Conservation (phyloP, 2,113 vertebrate species). For the Mormyrus iriodes region DNA sequence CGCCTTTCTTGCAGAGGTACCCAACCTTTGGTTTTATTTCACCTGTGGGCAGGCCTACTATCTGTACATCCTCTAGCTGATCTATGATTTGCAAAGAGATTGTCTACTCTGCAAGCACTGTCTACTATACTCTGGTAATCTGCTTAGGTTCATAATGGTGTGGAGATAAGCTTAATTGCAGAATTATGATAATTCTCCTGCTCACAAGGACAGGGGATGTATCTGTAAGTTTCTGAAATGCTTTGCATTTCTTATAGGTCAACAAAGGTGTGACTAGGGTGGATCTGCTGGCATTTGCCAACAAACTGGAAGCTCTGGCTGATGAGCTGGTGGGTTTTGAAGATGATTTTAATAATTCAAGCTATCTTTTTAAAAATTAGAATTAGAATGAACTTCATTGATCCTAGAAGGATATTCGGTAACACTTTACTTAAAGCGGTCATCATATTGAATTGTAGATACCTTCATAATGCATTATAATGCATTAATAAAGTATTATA, state of each 20-base stretch:
- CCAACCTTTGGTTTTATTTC: neutral
- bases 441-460: too few relatives aligned
- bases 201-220: neutral
- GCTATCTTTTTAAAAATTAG: neutral
- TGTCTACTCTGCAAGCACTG: neutral
- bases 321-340: constrained; percentile 69
- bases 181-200: neutral
- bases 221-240: constrained; percentile 7
- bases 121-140: neutral
- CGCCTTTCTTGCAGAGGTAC: constrained; percentile 76
- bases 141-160: neutral
- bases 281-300: constrained; percentile 74
- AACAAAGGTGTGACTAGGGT: constrained; percentile 71
- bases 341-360: neutral
- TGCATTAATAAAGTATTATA: too few relatives aligned
- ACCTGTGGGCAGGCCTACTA: neutral
- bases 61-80: neutral
- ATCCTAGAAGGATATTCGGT: neutral
- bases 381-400: neutral
- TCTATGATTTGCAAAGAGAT: neutral
- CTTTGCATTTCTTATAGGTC: constrained; percentile 56
- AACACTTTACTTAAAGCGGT: too few relatives aligned
- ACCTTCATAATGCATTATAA: too few relatives aligned
- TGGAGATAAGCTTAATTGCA: neutral
- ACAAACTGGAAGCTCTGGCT: constrained; percentile 70